Evolutionary conservation across 2,888 invertebrate species (phyloP), one percentile per base, ranked within the genome.

Genomic region (Ophion ellenae): DNA sequence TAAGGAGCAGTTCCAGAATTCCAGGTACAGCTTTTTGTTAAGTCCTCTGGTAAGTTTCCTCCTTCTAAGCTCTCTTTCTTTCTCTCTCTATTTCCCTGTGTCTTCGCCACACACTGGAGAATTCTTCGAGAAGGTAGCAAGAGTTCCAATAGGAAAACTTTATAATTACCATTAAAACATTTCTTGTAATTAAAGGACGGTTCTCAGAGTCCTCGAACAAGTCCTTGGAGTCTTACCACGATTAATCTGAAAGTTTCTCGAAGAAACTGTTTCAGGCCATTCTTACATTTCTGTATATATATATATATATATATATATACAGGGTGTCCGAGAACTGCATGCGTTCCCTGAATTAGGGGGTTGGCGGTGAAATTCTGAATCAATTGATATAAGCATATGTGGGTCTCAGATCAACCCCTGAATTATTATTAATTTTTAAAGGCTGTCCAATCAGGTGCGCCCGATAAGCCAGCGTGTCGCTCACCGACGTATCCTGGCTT

Each of bases 71-170:
- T 14, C 14, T 77, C 17, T 40, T 7, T 17, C 24, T 11, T 20
- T 6, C 75, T 9, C 32, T 67, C 70, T 24, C 10, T 70, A 9
- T 53, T 10, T 9, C 36, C 36, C 14, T 69, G 24, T 45, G 61
- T 10, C 45, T 74, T 9, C 32, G n/a, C 10, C 17, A 40, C 32
- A 24, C 59, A 53, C 64, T 36, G 36, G 40, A 74, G 17, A 84
- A 81, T 73, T 66, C 36, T 45, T 47, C 24, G 20, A 32, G 36
- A 32, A 24, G 17, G 10, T 14, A 6, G 5, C 24, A 61, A 24
- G 45, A 75, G 32, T 64, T 28, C 63, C 4, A 57, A 57, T 32
- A 40, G 59, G 10, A 66, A 77, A 77, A 84, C 81, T 84, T 84
- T 61, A 4, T 80, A 28, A 76, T 84, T 80, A 59, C 70, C 11